A percentile compares a stretch with the other conserved stretches of the same genome.
These are phyloP conservation scores for Popillia japonica DNA, from an alignment of 1,140 invertebrate genomes.

Conservation along the genomic window DNA sequence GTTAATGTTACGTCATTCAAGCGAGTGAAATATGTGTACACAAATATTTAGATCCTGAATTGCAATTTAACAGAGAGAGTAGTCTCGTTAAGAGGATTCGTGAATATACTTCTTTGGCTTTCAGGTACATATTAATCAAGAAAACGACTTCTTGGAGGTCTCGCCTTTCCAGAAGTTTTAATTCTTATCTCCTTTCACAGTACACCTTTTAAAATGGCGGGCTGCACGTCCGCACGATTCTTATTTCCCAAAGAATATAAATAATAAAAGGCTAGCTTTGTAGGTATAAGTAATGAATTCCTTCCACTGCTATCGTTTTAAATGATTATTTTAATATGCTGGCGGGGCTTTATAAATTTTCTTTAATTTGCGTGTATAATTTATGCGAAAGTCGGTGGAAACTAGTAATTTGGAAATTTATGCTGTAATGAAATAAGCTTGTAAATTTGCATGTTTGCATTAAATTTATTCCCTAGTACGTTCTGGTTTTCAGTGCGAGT, in stretches of 20 bases:
- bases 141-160: conserved; percentile 15
- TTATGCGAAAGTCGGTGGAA: not conserved
- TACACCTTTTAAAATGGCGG: not conserved
- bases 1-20: not conserved
- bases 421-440: not conserved
- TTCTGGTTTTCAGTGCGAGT: too few relatives aligned
- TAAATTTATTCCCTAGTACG: too few relatives aligned
- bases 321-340: conserved; percentile 7
- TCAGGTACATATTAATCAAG: conserved; percentile 24
- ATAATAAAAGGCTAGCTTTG: not conserved
- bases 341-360: not conserved
- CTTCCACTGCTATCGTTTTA: not conserved
- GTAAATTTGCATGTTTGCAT: too few relatives aligned
- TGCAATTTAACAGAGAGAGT: not conserved
- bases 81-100: conserved; percentile 16
- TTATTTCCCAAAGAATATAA: not conserved
- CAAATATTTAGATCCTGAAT: not conserved
- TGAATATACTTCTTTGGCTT: conserved; percentile 9
- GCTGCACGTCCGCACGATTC: not conserved
- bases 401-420: not conserved
- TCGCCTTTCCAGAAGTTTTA: not conserved
- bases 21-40: not conserved
- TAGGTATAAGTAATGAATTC: conserved; percentile 25
- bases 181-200: conserved; percentile 24
- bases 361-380: not conserved